Evolutionary conservation across 2,797 vertebrate genomes (phyloP).

Genomic region (Schizopygopsis malacanthus): DNA sequence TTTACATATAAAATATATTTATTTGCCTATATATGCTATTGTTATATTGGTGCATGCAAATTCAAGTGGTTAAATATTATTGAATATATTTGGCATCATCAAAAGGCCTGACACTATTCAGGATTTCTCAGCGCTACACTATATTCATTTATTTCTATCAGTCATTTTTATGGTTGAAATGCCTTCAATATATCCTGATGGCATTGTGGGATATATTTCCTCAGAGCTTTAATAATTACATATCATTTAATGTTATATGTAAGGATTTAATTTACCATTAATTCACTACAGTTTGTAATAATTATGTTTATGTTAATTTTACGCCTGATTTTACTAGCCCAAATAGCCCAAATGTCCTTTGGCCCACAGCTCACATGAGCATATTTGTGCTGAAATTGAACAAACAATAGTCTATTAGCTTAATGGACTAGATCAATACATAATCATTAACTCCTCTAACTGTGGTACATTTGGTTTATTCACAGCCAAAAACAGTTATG

Average conservation of each 20-base stretch:
- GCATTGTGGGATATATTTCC: neutral
- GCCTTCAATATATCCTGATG: neutral
- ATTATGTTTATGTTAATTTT: neutral
- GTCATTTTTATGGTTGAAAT: neutral
- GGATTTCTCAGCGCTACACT: neutral
- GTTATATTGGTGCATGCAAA: neutral
- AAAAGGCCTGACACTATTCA: neutral
- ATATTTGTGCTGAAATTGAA: slow-evolving; percentile 1
- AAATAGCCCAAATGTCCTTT: neutral
- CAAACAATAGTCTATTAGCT: neutral
- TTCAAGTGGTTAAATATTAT: neutral
- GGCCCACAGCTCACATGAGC: neutral
- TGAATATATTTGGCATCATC: neutral
- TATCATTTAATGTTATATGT: neutral
- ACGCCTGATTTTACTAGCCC: neutral
- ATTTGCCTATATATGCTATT: neutral
- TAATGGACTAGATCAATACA: neutral
- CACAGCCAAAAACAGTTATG: neutral
- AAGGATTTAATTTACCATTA: neutral
- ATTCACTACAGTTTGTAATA: neutral
- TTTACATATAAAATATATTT: neutral
- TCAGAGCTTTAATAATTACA: neutral
- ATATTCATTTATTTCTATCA: neutral
- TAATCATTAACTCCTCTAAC: neutral
- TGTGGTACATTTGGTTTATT: neutral